phyloP scores from a whole-genome alignment of 2,797 vertebrate species.

The Otus scops region DNA sequence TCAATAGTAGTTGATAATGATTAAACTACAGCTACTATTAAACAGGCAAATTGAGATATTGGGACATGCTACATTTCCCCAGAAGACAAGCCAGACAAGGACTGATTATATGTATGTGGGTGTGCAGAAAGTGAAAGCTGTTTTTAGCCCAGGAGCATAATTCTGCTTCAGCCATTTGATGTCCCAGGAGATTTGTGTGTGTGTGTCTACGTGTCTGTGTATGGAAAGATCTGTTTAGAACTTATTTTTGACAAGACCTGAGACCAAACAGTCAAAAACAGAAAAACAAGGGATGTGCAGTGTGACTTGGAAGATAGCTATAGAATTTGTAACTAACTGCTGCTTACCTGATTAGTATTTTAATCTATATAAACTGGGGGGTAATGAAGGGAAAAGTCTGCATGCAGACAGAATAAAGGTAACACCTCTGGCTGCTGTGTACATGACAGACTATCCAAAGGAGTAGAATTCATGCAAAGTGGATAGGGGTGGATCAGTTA shows the following conservation, averaged over 20 bases:
- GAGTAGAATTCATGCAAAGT: background rate
- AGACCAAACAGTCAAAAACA: background rate
- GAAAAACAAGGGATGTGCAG: background rate
- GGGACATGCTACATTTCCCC: background rate
- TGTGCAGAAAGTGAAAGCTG: background rate
- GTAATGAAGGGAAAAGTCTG: background rate
- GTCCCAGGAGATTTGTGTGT: background rate
- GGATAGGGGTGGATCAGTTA: background rate
- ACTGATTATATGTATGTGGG: background rate
- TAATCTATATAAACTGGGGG: background rate
- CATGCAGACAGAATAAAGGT: background rate
- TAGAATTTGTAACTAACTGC: background rate
- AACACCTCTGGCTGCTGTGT: background rate
- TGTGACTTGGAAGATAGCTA: background rate
- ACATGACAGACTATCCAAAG: background rate
- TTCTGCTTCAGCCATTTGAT: background rate
- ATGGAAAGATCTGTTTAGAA: background rate
- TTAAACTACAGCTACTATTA: background rate
- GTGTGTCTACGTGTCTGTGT: rapidly evolving
- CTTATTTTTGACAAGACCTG: background rate
- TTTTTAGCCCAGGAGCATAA: background rate
- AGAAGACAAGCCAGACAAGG: background rate
- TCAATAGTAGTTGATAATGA: background rate
- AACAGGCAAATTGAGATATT: background rate
- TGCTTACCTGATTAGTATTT: background rate